Evolutionary conservation across 2,888 invertebrate genomes (phyloP), one percentile per base, ranked within the genome.

Genomic region (Schizotus pectinicornis): DNA sequence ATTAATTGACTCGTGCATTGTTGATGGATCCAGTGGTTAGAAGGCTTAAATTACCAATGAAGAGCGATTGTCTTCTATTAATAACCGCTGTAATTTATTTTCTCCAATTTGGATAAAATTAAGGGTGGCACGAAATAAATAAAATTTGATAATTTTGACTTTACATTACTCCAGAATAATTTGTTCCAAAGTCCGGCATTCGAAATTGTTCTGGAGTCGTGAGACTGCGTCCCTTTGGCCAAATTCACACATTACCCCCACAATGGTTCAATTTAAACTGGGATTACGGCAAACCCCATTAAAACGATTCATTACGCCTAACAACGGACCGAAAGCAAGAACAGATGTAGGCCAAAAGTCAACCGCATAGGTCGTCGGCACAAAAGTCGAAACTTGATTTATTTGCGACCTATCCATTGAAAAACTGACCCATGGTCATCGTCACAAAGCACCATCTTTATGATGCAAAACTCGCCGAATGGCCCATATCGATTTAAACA

Each of bases 301-400:
- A 47, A 61, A 56, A 62, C 61, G 67, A 70, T 73, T 71, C 68
- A 71, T 75, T 72, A 63, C n/a, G n/a, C 63, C 61, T 62, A 65
- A 65, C 59, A 56, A 72, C 22, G 22, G 22, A 22, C 5, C 22
- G 5, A 22, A 22, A 22, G 72, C 73, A 72, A 74, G 77, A 77
- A 77, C 78, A 79, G 79, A 79, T 79, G 79, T 77, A 78, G 79
- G 79, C 74, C 77, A 78, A 77, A 75, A 77, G 79, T 76, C 77
- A 77, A 78, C 79, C 79, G 61, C 74, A 74, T 61, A 63, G 69
- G 71, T 68, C 69, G 59, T 65, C 70, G 58, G 47, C 65, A 75
- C 75, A 78, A 77, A 70, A 68, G 68, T 66, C 74, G 64, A 75
- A 76, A 71, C 75, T 74, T 79, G 79, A 79, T 79, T 79, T 79